Base-by-base conservation (phyloP, 2,113 vertebrate genomes). In the Neotoma lepida region DNA sequence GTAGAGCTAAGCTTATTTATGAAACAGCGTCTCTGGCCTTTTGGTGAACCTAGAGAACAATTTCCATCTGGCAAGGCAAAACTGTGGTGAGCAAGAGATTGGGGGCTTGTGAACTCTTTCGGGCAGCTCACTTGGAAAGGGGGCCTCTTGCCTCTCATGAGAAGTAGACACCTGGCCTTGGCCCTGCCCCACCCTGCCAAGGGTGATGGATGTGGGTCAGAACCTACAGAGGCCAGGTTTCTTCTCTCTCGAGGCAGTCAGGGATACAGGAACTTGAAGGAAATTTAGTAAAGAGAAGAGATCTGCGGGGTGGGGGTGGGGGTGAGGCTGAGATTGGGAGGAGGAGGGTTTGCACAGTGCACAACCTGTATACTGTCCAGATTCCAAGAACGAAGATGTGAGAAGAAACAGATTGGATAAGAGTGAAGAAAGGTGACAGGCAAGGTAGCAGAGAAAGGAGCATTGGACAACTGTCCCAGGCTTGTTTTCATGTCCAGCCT, bases 31-130 rank as follows among this genome's bases (percentile, higher is more conserved):
- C 81, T 51, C 20, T 95, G 91, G 92, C 92, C 97, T 97, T 95
- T 97, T 46, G 91, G 89, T 97, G 97, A 97, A 95, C 92, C 87
- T 96, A 56, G 76, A 96, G 89, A 96, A 94, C 89, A 90, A 89
- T 96, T 96, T 97, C 92, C 96, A 93, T 96, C 95, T 94, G 94
- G 95, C 90, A 95, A 94, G 87, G 76, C 82, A 91, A 87, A 87
- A 76, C 82, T 73, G 78, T 82, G 88, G 93, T 91, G 80, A 96
- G 64, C 84, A 97, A 88, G 80, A 97, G 74, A 92, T 86, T 92
- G 46, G 81, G 76, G 91, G 91, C 51, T 96, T 87, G 51, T 89
- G 95, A 92, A 41, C 44, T 94, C 44, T 89, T 66, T 74, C 58
- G 90, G 96, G 49, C 92, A 93, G 93, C 77, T 82, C 12, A 0